phyloP scores from a whole-genome alignment of 2,113 vertebrate genomes.

The Pionites leucogaster region DNA sequence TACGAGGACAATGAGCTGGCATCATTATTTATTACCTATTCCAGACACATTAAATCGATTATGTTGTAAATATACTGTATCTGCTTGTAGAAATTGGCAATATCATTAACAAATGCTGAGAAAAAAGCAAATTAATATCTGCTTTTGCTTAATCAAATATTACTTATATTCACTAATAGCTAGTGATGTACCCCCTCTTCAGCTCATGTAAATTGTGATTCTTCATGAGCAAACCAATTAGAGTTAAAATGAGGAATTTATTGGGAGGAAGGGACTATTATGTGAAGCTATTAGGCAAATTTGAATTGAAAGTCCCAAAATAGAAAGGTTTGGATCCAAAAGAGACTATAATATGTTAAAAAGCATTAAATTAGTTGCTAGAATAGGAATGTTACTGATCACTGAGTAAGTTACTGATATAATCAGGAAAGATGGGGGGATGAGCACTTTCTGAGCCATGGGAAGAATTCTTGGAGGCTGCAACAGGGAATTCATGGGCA shows the following conservation, averaged over 20 bases:
- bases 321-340: slow-evolving; percentile 47
- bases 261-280: slow-evolving; percentile 19
- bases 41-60: neutral
- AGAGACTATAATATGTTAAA: neutral
- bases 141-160: slow-evolving; percentile 34
- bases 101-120: slow-evolving; percentile 10
- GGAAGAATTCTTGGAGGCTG: neutral
- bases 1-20: neutral
- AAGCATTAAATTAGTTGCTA: slow-evolving; percentile 15
- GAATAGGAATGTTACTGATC: neutral
- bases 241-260: slow-evolving; percentile 32
- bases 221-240: slow-evolving; percentile 52
- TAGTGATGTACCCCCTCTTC: neutral
- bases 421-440: neutral
- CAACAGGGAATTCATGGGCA: neutral
- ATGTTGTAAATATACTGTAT: neutral
- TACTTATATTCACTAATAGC: neutral
- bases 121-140: neutral
- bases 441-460: neutral
- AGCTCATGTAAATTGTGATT: slow-evolving; percentile 35
- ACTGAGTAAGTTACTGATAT: neutral
- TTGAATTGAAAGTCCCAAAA: slow-evolving; percentile 23
- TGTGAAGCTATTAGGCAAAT: slow-evolving; percentile 27
- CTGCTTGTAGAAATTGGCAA: neutral
- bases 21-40: neutral